Evolutionary conservation across 2,797 vertebrate species (phyloP), one percentile per base, ranked within the genome.

Genomic region (Sebastes baramenuke): DNA sequence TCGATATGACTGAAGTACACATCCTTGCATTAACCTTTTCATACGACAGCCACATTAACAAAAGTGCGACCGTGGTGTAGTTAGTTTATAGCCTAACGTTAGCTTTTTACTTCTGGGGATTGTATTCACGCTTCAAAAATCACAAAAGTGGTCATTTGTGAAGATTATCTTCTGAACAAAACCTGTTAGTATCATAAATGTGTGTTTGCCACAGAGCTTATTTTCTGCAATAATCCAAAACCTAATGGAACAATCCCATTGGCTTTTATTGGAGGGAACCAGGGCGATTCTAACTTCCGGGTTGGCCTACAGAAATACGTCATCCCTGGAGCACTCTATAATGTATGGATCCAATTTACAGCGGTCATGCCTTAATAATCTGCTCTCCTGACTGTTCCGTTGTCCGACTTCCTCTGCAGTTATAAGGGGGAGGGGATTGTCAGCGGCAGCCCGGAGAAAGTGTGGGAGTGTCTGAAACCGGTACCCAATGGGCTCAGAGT

Each of bases 381-480:
- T 36, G 1, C 56, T 34, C 22, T 65, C 46, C 38, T 79, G 6
- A 78, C 36, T 71, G 16, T 67, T 14, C 67, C 67, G 18, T 79
- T 13, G 1, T 82, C 36, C 84, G 18, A 55, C 24, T 52, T 52
- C 2, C 25, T 34, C 18, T 24, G 24, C 91, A 99, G 98, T 58
- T 99, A 99, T 85, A 96, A 96, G 77, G 98, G 96, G 0, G 97
- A 98, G 52, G 98, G 97, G 4, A 20, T 97, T 2, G 61, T 99
- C 69, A 82, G 80, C 0, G 96, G 93, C 29, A 93, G 95, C 24
- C 95, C 90, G 1, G 90, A 88, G 16, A 84, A 91, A 0, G 97
- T 99, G 66, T 99, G 98, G 98, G 95, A 97, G 66, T 98, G 96
- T 65, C 88, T 99, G 24, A 97, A 97, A 76, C 98, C 98, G 0